Evolutionary conservation across 2,888 invertebrate genomes (phyloP).

Genomic region (Drosophila parthenogenetica): DNA sequence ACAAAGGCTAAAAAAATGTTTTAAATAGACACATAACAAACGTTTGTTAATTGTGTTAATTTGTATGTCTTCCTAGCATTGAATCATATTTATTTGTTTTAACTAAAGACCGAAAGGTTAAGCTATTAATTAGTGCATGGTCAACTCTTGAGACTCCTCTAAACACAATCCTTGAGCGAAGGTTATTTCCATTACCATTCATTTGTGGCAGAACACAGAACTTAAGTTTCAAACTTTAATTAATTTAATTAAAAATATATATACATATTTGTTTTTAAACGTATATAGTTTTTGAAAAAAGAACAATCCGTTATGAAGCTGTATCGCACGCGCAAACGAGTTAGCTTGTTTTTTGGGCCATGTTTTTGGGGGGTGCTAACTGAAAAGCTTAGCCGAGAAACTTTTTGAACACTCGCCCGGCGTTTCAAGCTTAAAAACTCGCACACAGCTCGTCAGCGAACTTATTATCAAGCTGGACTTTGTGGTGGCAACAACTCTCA

Average conservation of each 20-base stretch:
- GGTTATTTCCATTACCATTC: slow-evolving; percentile 61
- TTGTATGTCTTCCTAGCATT: slow-evolving; percentile 7
- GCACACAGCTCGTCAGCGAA: slow-evolving; percentile 42
- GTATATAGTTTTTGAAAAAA: not conserved
- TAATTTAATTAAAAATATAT: slow-evolving; percentile 14
- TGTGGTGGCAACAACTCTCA: slow-evolving; percentile 54
- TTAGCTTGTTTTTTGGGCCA: slow-evolving; percentile 45
- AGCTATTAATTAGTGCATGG: not conserved
- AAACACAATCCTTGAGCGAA: slow-evolving; percentile 51
- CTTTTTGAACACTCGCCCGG: slow-evolving; percentile 16
- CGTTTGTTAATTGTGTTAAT: slow-evolving; percentile 52
- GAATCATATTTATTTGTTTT: not conserved
- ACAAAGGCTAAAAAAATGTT: slow-evolving; percentile 6
- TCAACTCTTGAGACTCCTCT: not conserved
- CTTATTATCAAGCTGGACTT: slow-evolving; percentile 73
- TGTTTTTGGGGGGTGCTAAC: slow-evolving; percentile 67
- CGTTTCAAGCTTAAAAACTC: slow-evolving; percentile 68
- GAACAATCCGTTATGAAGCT: not conserved
- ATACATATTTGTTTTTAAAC: not conserved
- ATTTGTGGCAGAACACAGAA: slow-evolving; percentile 32
- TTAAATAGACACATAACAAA: slow-evolving; percentile 33
- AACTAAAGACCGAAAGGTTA: slow-evolving; percentile 2
- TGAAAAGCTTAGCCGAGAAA: slow-evolving; percentile 62
- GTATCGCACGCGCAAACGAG: slow-evolving; percentile 60
- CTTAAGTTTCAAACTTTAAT: not conserved